A percentile compares a stretch with the other conserved stretches of the same genome.
Evolutionary conservation across 2,888 invertebrate genomes (phyloP).

Genomic region (Eupithecia subfuscata): DNA sequence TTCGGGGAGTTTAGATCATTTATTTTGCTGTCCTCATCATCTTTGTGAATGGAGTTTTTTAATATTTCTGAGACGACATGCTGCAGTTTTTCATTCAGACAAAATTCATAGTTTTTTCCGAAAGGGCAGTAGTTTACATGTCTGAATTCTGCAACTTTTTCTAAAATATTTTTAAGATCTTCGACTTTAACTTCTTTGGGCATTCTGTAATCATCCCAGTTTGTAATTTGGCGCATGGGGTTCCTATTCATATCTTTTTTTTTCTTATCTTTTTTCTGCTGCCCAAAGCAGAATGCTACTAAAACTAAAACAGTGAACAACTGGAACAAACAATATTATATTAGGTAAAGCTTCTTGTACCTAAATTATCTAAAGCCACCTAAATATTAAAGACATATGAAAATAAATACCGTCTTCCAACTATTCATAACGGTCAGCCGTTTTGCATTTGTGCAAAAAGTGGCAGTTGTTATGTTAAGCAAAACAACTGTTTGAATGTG

Average conservation of each 20-base stretch:
- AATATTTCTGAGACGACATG: background rate
- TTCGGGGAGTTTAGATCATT: background rate
- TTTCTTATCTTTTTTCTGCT: conserved; percentile 4
- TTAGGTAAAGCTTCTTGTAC: conserved; percentile 6
- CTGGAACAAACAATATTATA: conserved; percentile 25
- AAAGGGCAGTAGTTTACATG: conserved; percentile 50
- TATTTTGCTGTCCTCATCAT: background rate
- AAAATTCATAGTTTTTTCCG: conserved; percentile 21
- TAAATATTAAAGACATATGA: background rate
- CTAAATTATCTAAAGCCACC: background rate
- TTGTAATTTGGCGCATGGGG: conserved; percentile 40
- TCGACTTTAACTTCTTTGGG: conserved; percentile 38
- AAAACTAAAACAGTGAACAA: conserved; percentile 22
- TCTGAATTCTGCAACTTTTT: conserved; percentile 38
- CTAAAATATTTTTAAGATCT: conserved; percentile 43
- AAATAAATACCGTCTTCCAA: background rate
- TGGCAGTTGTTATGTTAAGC: background rate
- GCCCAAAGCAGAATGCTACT: conserved; percentile 14
- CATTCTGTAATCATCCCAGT: conserved; percentile 50
- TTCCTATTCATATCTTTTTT: background rate
- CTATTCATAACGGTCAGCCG: background rate
- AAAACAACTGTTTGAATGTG: background rate
- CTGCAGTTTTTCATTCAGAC: conserved; percentile 4
- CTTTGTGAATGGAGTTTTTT: background rate
- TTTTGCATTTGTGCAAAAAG: background rate